These are phyloP conservation scores for Rhingia rostrata DNA, from an alignment of 2,888 invertebrate species.

Conservation along the genomic window DNA sequence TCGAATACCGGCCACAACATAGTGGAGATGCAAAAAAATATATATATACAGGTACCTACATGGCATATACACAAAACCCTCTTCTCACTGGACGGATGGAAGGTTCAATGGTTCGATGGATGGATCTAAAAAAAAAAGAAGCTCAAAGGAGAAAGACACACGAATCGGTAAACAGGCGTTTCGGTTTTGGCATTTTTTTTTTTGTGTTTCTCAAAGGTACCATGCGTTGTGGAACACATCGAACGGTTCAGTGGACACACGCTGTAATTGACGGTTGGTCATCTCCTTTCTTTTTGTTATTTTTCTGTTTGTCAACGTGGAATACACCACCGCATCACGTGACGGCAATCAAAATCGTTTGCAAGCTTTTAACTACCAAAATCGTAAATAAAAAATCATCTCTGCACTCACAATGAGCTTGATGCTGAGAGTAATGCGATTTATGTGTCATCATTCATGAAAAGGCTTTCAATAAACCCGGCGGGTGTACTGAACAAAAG, in stretches of 20 bases:
- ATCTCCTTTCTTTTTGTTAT: not conserved
- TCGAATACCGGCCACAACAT: conserved; percentile 44
- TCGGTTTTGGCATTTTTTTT: conserved; percentile 39
- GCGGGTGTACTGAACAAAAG: conserved; percentile 15
- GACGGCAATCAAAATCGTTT: conserved; percentile 49
- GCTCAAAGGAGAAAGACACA: conserved; percentile 56
- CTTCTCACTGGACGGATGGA: conserved; percentile 22
- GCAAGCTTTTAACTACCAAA: conserved; percentile 47
- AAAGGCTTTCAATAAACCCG: conserved; percentile 27
- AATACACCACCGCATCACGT: conserved; percentile 17
- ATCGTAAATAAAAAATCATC: conserved; percentile 28
- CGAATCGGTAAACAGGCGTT: conserved; percentile 67
- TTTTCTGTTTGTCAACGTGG: conserved; percentile 40
- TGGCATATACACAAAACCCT: conserved; percentile 36
- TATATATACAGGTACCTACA: conserved; percentile 38
- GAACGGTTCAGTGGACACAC: conserved; percentile 9
- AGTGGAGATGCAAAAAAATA: conserved; percentile 40
- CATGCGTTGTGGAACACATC: conserved; percentile 1
- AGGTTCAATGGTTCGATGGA: conserved; percentile 42
- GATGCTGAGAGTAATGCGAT: conserved; percentile 37
- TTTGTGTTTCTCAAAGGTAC: conserved; percentile 16
- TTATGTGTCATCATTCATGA: conserved; percentile 55
- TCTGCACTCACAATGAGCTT: conserved; percentile 7
- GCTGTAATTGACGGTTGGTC: conserved; percentile 28
- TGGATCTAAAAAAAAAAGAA: conserved; percentile 64